Conservation (phyloP, 2,113 vertebrate genomes). For the Oplegnathus fasciatus region DNA sequence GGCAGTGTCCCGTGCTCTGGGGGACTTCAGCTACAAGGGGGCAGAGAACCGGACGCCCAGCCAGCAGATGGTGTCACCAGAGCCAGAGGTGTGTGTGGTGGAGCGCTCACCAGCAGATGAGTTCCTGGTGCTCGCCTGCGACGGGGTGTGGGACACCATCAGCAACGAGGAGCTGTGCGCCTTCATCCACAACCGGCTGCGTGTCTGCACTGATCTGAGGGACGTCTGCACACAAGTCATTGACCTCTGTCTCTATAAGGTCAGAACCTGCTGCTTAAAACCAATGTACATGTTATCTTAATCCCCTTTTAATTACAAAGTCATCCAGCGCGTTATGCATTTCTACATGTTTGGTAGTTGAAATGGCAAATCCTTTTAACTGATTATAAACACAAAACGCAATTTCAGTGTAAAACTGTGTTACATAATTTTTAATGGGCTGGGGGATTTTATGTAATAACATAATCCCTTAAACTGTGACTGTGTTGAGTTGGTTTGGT, state of each 20-base stretch:
- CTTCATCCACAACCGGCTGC: conserved; percentile 85
- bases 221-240: conserved; percentile 88
- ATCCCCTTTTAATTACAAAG: background rate
- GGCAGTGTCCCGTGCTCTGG: conserved; percentile 88
- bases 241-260: conserved; percentile 89
- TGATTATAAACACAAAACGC: conserved; percentile 31
- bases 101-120: conserved; percentile 84
- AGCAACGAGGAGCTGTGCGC: conserved; percentile 85
- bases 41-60: conserved; percentile 82
- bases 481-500: conserved; percentile 14
- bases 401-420: conserved; percentile 29
- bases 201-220: conserved; percentile 84
- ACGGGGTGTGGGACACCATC: conserved; percentile 89
- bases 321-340: background rate
- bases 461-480: conserved; percentile 42
- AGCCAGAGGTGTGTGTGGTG: conserved; percentile 87
- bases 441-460: conserved; percentile 40
- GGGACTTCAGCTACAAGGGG: conserved; percentile 89
- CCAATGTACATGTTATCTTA: background rate
- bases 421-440: conserved; percentile 45
- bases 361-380: conserved; percentile 35
- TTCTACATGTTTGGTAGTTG: background rate
- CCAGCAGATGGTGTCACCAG: conserved; percentile 88
- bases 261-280: conserved; percentile 60
- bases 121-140: conserved; percentile 89